Evolutionary conservation across 2,888 invertebrate genomes (phyloP), one percentile per base, ranked within the genome.

Genomic region (Uropetala carovei): DNA sequence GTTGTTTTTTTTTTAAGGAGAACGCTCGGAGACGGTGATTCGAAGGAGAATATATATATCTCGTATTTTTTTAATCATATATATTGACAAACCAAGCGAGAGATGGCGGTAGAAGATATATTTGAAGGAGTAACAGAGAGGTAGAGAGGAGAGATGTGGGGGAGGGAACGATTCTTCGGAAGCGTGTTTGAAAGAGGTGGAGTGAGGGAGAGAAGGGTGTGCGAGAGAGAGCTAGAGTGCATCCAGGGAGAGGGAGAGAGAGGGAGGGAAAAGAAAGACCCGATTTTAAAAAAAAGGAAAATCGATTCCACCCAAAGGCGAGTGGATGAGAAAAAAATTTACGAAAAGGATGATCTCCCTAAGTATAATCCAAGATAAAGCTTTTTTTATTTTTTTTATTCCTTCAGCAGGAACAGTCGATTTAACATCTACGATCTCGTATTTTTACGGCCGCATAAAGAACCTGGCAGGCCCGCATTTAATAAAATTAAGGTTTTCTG

Each of bases 1-100:
- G 22, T 27, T 22, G 27, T 22, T 27, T 75, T 27, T 75, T n/a
- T 27, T 22, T 27, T 22, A 75, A 75, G 27, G 27, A 75, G 75
- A 75, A 13, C 75, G 22, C 22, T 75, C 75, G 75, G 75, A 13
- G 22, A 75, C 75, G 75, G 75, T 75, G 75, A 75, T 22, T 75
- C 10, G 75, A 75, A 75, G 75, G 75, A 75, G 27, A 75, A 75
- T 75, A 75, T 27, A 27, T 22, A 27, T 14, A 9, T 22, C 75
- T 9, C 9, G 22, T 9, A 11, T 14, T 75, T 68, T 68, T 75
- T 27, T 68, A 0, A 18, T 68, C 68, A 27, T 22, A 27, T 75
- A 22, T 75, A 75, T 75, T 75, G 75, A 75, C 27, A 27, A 75
- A 75, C 75, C 75, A 27, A 27, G 27, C 75, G 75, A 75, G 75